These are phyloP conservation scores for Oligia strigilis DNA, from an alignment of 2,888 invertebrate species.

Conservation along the genomic window DNA sequence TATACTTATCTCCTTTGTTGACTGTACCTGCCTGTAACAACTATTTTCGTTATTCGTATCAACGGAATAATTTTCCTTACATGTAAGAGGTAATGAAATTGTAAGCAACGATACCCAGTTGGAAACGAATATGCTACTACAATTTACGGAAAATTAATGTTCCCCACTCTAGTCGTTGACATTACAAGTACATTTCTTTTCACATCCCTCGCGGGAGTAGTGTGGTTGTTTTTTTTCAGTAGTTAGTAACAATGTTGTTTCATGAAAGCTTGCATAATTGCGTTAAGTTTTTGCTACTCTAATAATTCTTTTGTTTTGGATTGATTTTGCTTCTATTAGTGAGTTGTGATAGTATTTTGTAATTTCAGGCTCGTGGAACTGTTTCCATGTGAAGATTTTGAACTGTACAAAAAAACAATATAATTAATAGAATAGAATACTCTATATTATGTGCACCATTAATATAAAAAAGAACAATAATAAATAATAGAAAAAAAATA, in stretches of 20 bases:
- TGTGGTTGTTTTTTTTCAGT: slow-evolving; percentile 9
- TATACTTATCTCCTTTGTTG: too few relatives aligned
- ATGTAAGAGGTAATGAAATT: slow-evolving; percentile 53
- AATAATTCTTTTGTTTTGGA: background rate
- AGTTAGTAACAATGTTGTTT: slow-evolving; percentile 14
- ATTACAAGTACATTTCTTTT: slow-evolving; percentile 57
- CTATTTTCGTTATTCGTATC: slow-evolving; percentile 63
- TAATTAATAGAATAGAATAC: too few relatives aligned
- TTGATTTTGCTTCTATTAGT: background rate
- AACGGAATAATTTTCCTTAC: slow-evolving; percentile 49
- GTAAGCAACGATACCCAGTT: slow-evolving; percentile 57
- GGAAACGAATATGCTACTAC: slow-evolving; percentile 54
- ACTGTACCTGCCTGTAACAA: slow-evolving; percentile 57
- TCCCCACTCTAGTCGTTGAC: slow-evolving; percentile 55
- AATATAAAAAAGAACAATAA: background rate
- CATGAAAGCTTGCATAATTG: slow-evolving; percentile 23
- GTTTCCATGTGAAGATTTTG: background rate
- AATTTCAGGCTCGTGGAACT: background rate
- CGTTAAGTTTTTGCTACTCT: slow-evolving; percentile 35
- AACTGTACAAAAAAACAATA: background rate
- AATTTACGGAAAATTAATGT: slow-evolving; percentile 65
- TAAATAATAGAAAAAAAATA: background rate
- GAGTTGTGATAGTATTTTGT: background rate
- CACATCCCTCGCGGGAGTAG: slow-evolving; percentile 38
- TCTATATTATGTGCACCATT: too few relatives aligned